Percentiles rank a stretch among this genome's conserved stretches.
Evolutionary conservation across 2,797 vertebrate genomes (phyloP).

Genomic region (Coccyzus lansbergi): DNA sequence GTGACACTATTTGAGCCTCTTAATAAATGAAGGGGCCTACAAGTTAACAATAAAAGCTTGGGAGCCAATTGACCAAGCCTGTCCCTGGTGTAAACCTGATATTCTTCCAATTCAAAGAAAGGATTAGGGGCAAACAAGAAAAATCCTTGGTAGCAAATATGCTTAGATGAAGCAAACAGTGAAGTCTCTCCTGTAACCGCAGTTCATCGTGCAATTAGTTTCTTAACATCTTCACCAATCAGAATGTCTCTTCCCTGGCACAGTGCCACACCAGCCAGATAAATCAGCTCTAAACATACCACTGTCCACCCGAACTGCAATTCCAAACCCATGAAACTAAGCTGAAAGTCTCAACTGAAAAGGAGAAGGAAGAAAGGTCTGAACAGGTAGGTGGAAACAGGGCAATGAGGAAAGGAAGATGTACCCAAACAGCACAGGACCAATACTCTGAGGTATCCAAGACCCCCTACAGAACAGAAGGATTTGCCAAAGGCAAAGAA

Average conservation of each 20-base stretch:
- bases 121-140: slow-evolving; percentile 4
- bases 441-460: not conserved
- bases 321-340: not conserved
- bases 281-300: not conserved
- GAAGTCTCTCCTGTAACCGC: slow-evolving; percentile 7
- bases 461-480: not conserved
- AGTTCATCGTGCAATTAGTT: slow-evolving; percentile 49
- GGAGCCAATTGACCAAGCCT: not conserved
- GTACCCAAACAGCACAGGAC: not conserved
- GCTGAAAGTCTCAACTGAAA: not conserved
- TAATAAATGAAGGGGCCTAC: not conserved
- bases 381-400: not conserved
- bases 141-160: slow-evolving; percentile 30
- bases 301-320: not conserved
- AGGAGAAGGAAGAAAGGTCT: not conserved
- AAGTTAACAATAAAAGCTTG: not conserved
- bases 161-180: slow-evolving; percentile 46
- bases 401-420: not conserved
- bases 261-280: not conserved
- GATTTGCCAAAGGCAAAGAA: not conserved
- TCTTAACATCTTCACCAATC: slow-evolving; percentile 33
- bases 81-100: not conserved
- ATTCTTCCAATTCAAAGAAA: not conserved
- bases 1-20: not conserved
- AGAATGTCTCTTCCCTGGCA: not conserved